Base-by-base conservation (phyloP, 1,140 invertebrate species). In the Drosophila repleta region DNA sequence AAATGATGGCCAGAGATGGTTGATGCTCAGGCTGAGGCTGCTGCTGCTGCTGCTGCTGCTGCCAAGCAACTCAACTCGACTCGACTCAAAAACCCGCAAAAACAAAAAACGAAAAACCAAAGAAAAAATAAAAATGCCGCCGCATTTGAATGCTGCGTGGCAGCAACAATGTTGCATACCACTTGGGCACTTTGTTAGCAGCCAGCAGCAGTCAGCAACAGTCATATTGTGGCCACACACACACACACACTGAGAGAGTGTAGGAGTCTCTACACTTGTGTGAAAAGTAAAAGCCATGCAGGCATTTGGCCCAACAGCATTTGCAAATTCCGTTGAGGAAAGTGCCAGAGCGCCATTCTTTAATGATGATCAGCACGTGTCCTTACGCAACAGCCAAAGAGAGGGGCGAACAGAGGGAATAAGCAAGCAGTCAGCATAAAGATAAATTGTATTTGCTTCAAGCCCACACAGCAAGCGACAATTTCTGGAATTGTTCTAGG, bases 91-190 rank as follows among this genome's bases (percentile, higher is more conserved):
- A 62, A 62, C 52, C 35, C 61, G 76, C n/a, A 79, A 76, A 55
- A 53, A 53, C 76, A 52, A 62, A 60, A n/a, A 52, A 61, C 17
- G 15, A 51, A 15, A 43, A 61, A 21, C 35, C 61, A 61, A 39
- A 49, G 65, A 58, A 58, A 65, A 76, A 81, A 71, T 64, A 63
- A 74, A 85, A 85, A 85, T 87, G 81, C 81, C 73, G 79, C 80
- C 72, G 67, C 82, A 87, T 87, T 85, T 87, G 82, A 87, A 87
- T 88, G 82, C 83, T 88, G 83, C 77, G 69, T 72, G 69, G 83
- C 71, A 87, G 83, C 79, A 88, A 88, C 83, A 88, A 89, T 89
- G 83, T 88, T 88, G 83, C 83, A 88, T 89, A 74, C 83, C 84
- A 88, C 84, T 88, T 83, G 83, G 76, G 84, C 69, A 88, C 83